Percentiles rank a stretch among this genome's conserved stretches.
Evolutionary conservation across 2,113 vertebrate genomes (phyloP).

Genomic region (Ameiurus melas): DNA sequence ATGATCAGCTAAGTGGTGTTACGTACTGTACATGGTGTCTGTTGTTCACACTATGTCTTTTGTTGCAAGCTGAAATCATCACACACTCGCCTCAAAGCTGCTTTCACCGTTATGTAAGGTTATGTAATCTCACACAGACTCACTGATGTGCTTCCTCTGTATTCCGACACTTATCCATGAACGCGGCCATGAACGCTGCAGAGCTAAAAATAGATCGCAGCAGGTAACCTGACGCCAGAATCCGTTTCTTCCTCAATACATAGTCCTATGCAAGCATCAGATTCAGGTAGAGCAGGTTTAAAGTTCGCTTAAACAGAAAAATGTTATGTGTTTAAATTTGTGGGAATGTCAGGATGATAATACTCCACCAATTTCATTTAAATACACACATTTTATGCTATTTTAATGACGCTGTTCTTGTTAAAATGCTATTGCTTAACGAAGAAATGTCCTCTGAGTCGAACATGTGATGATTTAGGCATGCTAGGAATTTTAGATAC

Average conservation of each 20-base stretch:
- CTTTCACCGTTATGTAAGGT: neutral
- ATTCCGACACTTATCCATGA: constrained; percentile 7
- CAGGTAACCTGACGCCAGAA: neutral
- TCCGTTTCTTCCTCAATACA: neutral
- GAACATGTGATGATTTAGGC: no score
- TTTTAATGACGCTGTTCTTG: neutral
- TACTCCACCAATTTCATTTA: neutral
- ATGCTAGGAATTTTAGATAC: no score
- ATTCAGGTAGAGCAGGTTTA: neutral
- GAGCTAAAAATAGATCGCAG: neutral
- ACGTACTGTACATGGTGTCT: neutral
- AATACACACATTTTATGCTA: neutral
- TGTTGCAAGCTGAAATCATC: neutral
- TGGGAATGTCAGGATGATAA: neutral
- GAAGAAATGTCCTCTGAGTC: no score
- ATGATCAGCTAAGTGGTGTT: neutral
- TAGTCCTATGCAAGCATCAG: neutral
- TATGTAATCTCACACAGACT: constrained; percentile 9
- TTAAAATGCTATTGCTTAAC: no score
- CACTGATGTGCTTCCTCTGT: neutral
- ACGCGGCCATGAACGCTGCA: neutral
- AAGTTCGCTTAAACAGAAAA: neutral
- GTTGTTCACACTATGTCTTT: no score
- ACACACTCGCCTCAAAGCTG: neutral
- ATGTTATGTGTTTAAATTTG: neutral